Evolutionary conservation across 2,797 vertebrate species (phyloP).

Genomic region (Lepus oiostolus): DNA sequence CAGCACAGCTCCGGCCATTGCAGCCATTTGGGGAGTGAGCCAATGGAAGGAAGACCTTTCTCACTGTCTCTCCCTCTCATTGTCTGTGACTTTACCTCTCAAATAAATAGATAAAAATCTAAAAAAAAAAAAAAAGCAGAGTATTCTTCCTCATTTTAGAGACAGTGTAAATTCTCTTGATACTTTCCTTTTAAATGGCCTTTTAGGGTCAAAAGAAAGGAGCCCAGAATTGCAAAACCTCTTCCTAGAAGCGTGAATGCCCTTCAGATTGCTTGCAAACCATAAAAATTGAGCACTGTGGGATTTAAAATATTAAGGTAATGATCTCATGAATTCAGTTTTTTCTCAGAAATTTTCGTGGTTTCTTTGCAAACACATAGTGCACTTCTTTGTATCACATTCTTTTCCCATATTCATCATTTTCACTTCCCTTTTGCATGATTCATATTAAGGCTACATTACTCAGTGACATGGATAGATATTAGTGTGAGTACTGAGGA

Average conservation of each 20-base stretch:
- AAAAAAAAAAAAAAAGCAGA: not conserved
- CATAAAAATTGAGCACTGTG: slow-evolving; percentile 14
- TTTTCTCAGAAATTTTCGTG: slow-evolving; percentile 45
- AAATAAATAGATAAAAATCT: too few species aligned
- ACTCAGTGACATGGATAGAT: not conserved
- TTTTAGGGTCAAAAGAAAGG: slow-evolving; percentile 22
- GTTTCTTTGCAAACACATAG: slow-evolving; percentile 27
- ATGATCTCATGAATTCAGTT: slow-evolving; percentile 39
- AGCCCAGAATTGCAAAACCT: slow-evolving; percentile 64
- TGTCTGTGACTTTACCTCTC: too few species aligned
- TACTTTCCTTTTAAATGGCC: slow-evolving; percentile 62
- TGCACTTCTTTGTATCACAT: slow-evolving; percentile 12
- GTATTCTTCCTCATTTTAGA: slow-evolving; percentile 37
- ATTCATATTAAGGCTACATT: not conserved
- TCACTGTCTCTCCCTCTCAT: too few species aligned
- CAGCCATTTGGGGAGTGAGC: too few species aligned
- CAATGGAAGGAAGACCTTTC: too few species aligned
- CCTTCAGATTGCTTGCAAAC: slow-evolving; percentile 44
- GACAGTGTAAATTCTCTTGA: not conserved
- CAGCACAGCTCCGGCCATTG: too few species aligned
- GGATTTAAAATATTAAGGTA: not conserved
- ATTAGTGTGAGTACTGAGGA: not conserved
- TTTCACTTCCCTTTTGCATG: slow-evolving; percentile 66
- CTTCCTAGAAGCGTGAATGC: slow-evolving; percentile 61
- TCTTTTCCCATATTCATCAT: slow-evolving; percentile 54